Evolutionary conservation across 2,113 vertebrate genomes (phyloP).

Genomic region (Anarhynchus alexandrinus): DNA sequence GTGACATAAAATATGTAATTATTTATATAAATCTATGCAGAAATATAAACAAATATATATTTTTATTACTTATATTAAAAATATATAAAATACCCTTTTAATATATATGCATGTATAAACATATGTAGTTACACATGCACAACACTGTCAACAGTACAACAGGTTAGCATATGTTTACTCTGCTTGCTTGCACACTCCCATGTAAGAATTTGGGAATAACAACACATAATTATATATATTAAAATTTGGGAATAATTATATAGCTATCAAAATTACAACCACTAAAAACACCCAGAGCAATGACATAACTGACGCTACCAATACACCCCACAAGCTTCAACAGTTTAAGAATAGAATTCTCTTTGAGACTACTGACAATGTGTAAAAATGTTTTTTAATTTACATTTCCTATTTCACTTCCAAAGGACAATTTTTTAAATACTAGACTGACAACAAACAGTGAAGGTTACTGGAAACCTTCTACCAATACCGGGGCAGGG

Average conservation of each 20-base stretch:
- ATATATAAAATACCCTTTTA: background rate
- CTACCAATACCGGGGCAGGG: fast-evolving
- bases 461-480: background rate
- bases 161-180: background rate
- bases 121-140: background rate
- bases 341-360: background rate
- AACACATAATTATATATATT: background rate
- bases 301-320: fast-evolving
- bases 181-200: background rate
- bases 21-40: background rate
- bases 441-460: background rate
- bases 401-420: background rate
- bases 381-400: background rate
- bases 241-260: background rate
- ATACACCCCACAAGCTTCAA: background rate
- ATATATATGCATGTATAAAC: background rate
- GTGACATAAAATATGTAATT: background rate
- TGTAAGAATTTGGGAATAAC: background rate
- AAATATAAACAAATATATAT: background rate
- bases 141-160: background rate
- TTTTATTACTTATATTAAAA: background rate
- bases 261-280: background rate
- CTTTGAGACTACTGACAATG: background rate
- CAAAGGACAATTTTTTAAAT: background rate
- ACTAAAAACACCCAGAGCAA: background rate